These are phyloP conservation scores for Leptinotarsa defecta DNA, from an alignment of 1,140 invertebrate genomes.

Conservation along the genomic window DNA sequence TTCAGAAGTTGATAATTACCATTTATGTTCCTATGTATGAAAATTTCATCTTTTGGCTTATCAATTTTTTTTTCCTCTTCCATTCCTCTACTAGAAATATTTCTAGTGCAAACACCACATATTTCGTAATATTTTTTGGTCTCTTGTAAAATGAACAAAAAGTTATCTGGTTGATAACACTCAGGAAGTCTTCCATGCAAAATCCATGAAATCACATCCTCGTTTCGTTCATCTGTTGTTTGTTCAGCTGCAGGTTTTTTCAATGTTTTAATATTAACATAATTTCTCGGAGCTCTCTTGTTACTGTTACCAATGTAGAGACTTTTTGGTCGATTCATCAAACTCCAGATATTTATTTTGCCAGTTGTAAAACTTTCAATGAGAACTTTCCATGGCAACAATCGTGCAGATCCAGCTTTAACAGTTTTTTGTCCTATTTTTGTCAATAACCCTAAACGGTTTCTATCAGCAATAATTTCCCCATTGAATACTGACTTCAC, in stretches of 20 bases:
- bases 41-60: neutral
- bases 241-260: neutral
- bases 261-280: conserved; percentile 31
- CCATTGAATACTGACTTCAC: conserved; percentile 40
- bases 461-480: conserved; percentile 40
- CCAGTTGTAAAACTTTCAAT: conserved; percentile 33
- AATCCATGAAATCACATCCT: conserved; percentile 39
- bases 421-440: conserved; percentile 32
- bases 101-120: conserved; percentile 42
- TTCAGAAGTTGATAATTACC: conserved; percentile 32
- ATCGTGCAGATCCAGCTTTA: conserved; percentile 32
- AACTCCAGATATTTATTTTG: conserved; percentile 43
- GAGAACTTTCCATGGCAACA: conserved; percentile 45
- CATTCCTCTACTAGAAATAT: neutral
- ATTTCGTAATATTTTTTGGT: conserved; percentile 42
- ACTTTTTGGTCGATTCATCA: conserved; percentile 26
- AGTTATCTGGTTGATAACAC: conserved; percentile 25
- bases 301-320: conserved; percentile 36
- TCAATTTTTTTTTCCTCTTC: neutral
- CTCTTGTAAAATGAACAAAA: conserved; percentile 43
- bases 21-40: conserved; percentile 39
- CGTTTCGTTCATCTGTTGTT: neutral
- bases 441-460: conserved; percentile 35
- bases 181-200: conserved; percentile 32
- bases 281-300: conserved; percentile 30